Conservation (phyloP, 1,140 invertebrate species). For the Chrysoperla carnea region DNA sequence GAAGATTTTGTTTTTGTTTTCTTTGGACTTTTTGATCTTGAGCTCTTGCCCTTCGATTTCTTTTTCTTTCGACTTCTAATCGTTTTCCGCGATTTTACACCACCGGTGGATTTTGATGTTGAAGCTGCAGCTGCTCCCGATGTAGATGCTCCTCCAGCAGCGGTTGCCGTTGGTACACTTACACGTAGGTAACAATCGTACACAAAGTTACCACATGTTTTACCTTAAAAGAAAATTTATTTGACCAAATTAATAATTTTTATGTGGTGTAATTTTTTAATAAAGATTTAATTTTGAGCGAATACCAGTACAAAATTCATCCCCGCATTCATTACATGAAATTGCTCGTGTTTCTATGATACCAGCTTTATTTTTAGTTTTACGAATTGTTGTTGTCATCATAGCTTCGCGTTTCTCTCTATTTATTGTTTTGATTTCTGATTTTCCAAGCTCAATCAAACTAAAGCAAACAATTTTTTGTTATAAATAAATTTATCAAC, state of each 20-base stretch:
- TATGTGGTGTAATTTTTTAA: no score
- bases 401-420: slow-evolving; percentile 40
- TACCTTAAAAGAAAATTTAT: slow-evolving; percentile 1
- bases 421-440: slow-evolving; percentile 45
- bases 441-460: slow-evolving; percentile 63
- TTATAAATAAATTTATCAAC: background rate
- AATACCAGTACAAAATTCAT: slow-evolving; percentile 65
- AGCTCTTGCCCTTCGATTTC: no score
- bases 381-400: slow-evolving; percentile 42
- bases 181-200: slow-evolving; percentile 5
- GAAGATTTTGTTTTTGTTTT: no score
- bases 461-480: slow-evolving; percentile 18
- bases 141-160: no score
- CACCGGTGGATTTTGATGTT: no score
- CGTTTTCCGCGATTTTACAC: no score
- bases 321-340: slow-evolving; percentile 60
- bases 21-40: no score
- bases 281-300: no score
- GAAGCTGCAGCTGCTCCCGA: no score
- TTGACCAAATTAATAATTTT: no score
- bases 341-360: slow-evolving; percentile 57
- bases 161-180: no score
- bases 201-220: slow-evolving; percentile 3
- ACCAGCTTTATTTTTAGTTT: slow-evolving; percentile 58
- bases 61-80: no score